phyloP scores from a whole-genome alignment of 2,888 invertebrate genomes.

The Archips crataeganus region DNA sequence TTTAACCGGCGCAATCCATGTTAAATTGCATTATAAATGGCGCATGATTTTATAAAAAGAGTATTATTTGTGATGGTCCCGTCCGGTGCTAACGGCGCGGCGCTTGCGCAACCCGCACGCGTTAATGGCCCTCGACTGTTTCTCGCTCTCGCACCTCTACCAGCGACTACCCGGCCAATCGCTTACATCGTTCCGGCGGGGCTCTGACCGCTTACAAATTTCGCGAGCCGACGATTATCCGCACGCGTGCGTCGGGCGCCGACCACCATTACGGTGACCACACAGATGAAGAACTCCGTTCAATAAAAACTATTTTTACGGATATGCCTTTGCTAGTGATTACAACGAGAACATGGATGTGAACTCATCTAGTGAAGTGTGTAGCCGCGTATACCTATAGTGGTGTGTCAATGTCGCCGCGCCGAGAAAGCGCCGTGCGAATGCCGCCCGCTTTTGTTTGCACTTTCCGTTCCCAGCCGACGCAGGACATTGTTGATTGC shows the following conservation, averaged over 20 bases:
- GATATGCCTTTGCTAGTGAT: no score
- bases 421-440: conserved; percentile 23
- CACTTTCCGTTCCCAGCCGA: conserved; percentile 10
- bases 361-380: no score
- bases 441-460: conserved; percentile 13
- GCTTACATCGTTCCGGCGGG: background rate
- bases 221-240: conserved; percentile 8
- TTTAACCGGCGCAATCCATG: background rate
- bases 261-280: conserved; percentile 4
- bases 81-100: conserved; percentile 16
- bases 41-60: background rate
- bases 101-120: background rate
- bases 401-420: background rate
- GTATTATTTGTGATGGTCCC: background rate
- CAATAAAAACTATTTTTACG: background rate
- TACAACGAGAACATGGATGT: no score
- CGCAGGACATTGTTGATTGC: conserved; percentile 30
- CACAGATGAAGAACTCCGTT: background rate
- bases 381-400: no score
- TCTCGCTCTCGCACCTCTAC: background rate
- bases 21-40: background rate
- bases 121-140: background rate
- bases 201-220: conserved; percentile 22
- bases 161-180: background rate
- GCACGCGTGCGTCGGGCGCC: conserved; percentile 1